These are phyloP conservation scores for Pseudorasbora parva DNA, from an alignment of 2,113 vertebrate species.

Conservation along the genomic window DNA sequence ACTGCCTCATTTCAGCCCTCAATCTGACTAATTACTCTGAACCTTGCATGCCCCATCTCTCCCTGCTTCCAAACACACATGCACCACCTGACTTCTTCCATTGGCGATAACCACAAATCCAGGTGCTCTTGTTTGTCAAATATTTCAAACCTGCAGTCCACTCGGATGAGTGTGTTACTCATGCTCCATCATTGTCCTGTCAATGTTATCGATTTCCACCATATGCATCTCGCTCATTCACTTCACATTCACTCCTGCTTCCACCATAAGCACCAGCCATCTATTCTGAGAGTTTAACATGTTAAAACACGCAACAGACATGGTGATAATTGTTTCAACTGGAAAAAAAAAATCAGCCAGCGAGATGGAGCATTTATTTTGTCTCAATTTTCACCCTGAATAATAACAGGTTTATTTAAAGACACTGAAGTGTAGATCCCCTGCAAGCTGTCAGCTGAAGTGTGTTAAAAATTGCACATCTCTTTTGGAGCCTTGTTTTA, in stretches of 20 bases:
- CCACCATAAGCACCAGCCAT: conserved; percentile 7
- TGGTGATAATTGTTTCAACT: conserved; percentile 73
- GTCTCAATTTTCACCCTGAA: conserved; percentile 71
- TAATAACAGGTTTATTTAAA: conserved; percentile 77
- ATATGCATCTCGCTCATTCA: conserved; percentile 14
- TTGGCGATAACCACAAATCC: conserved; percentile 14
- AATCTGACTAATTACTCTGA: conserved; percentile 58
- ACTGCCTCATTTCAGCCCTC: conserved; percentile 53
- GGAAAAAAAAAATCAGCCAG: conserved; percentile 55
- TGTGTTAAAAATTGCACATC: conserved; percentile 65
- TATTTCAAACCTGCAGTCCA: conserved; percentile 28
- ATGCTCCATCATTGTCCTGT: not conserved
- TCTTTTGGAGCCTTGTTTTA: conserved; percentile 39
- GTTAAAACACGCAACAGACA: conserved; percentile 70
- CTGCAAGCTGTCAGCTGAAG: conserved; percentile 68
- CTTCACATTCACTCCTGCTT: conserved; percentile 1
- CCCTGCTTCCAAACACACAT: conserved; percentile 40
- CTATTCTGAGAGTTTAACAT: conserved; percentile 50
- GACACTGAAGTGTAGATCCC: conserved; percentile 66
- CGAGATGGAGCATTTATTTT: conserved; percentile 68
- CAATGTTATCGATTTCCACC: conserved; percentile 24
- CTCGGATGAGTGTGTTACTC: conserved; percentile 13
- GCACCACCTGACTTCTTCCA: conserved; percentile 16
- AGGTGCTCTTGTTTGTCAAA: conserved; percentile 18
- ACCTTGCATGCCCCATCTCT: conserved; percentile 48